Conservation (phyloP, 1,140 invertebrate species). For the Anoplophora glabripennis region DNA sequence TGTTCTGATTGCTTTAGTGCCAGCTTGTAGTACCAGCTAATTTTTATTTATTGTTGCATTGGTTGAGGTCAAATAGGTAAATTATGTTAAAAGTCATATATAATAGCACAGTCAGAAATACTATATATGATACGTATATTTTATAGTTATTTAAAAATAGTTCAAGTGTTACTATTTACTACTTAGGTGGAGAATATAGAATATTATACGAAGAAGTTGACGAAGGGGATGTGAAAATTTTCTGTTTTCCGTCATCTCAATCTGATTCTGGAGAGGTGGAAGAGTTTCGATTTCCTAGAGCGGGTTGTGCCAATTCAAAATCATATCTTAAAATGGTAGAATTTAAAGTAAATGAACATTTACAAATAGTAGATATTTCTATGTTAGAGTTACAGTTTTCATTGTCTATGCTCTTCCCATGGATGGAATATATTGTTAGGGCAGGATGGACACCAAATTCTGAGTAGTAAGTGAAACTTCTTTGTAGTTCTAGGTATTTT, state of each 20-base stretch:
- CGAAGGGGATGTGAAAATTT: conserved; percentile 88
- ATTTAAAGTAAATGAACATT: conserved; percentile 68
- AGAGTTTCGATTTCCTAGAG: conserved; percentile 89
- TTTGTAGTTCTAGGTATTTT: no score
- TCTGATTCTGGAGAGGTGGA: conserved; percentile 76
- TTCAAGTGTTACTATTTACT: conserved; percentile 2
- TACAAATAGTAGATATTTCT: conserved; percentile 65
- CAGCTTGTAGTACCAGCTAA: no score
- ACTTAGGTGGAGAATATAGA: conserved; percentile 58
- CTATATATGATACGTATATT: neutral
- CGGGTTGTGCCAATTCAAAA: conserved; percentile 85
- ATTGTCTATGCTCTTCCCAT: conserved; percentile 76
- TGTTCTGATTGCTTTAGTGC: no score
- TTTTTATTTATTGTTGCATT: no score
- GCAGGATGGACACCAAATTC: conserved; percentile 91
- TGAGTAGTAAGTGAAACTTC: conserved; percentile 66
- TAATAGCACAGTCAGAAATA: no score
- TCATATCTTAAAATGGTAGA: conserved; percentile 86
- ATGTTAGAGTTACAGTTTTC: conserved; percentile 71
- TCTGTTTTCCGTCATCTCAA: conserved; percentile 81
- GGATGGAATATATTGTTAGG: conserved; percentile 91
- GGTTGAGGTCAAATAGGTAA: no score
- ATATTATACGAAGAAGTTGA: conserved; percentile 97
- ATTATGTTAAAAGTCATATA: no score
- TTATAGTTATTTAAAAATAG: neutral